A percentile compares a stretch with the other conserved stretches of the same genome.
These are phyloP conservation scores for Lasioglossum lativentre DNA, from an alignment of 2,888 invertebrate genomes.

Conservation along the genomic window DNA sequence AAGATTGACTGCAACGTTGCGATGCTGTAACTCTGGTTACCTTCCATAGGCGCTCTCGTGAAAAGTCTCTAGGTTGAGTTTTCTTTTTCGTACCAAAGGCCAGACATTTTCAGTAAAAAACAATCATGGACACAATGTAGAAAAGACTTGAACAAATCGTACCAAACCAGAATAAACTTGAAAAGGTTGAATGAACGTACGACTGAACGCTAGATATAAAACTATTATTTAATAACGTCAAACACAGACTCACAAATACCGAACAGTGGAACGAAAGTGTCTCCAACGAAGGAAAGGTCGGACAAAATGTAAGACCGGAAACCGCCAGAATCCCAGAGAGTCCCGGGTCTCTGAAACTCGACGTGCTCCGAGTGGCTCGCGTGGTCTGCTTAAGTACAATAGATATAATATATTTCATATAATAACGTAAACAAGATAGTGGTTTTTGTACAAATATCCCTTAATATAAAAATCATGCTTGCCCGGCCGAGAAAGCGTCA, in stretches of 20 bases:
- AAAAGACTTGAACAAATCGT: background rate
- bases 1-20: too few relatives aligned
- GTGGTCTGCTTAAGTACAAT: constrained; percentile 69
- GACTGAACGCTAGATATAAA: background rate
- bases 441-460: constrained; percentile 77
- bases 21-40: background rate
- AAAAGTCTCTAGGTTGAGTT: background rate
- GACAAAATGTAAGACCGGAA: constrained; percentile 25
- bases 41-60: background rate
- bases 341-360: constrained; percentile 23
- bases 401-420: constrained; percentile 79
- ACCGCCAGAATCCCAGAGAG: constrained; percentile 12
- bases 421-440: constrained; percentile 80
- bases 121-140: background rate
- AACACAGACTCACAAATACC: background rate
- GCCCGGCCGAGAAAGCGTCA: constrained; percentile 34
- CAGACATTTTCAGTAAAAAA: background rate
- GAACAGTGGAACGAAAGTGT: background rate
- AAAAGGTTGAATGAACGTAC: background rate
- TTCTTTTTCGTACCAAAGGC: background rate
- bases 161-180: background rate
- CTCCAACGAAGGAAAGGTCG: background rate
- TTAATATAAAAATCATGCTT: constrained; percentile 75
- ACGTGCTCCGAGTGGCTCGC: constrained; percentile 10
- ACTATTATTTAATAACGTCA: background rate